Evolutionary conservation across 2,888 invertebrate genomes (phyloP), one percentile per base, ranked within the genome.

Genomic region (Sceliomorpha sp.): DNA sequence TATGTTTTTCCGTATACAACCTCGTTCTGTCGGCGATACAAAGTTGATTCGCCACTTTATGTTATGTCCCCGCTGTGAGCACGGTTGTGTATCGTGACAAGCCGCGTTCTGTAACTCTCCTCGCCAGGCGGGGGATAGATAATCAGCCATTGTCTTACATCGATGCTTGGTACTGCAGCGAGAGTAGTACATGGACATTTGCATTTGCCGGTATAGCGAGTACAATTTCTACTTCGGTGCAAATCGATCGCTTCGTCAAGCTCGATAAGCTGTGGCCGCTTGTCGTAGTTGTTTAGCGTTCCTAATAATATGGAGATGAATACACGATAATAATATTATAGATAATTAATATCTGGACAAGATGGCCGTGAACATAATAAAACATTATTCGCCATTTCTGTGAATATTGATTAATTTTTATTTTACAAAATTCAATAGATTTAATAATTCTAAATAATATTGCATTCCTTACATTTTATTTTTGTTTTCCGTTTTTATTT

Each of bases 81-180:
- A 29, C 58, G 47, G 53, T 59, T 69, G 48, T 79, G 78, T n/a
- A n/a, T 79, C 76, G 75, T 75, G 76, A 75, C 77, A 78, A 70
- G 71, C 76, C 69, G 74, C 68, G 72, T 73, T 72, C 70, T 74
- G 42, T 58, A 20, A 55, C 63, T 62, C 63, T 47, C 76, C 77
- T 76, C 81, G 79, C 78, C 81, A 77, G 77, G 78, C 70, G 63
- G 72, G 66, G 72, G 74, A 79, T 80, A 79, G 83, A 82, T 85
- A 84, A 84, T 84, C 81, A 78, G 74, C 80, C 76, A 84, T 84
- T 84, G 84, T 84, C 81, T 83, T 79, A 81, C 78, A 76, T 75
- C 73, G 75, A 79, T 74, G 75, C 72, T 75, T 66, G 66, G 56
- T 48, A 48, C 51, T 44, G 73, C 56, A 73, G 74, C 73, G 69